Conservation (phyloP, 2,113 vertebrate species). For the Monarcha castaneiventris region DNA sequence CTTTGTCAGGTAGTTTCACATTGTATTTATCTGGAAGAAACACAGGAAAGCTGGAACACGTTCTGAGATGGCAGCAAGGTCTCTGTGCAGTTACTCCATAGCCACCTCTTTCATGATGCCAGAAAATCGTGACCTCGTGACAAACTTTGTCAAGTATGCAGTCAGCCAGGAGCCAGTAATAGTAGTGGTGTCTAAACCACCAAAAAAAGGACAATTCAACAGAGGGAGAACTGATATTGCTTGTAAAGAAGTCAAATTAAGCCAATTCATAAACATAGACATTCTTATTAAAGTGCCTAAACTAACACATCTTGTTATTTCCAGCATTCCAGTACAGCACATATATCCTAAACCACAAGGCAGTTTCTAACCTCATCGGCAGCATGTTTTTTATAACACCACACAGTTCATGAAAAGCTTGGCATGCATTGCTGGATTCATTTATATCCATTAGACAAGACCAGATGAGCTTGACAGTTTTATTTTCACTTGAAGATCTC, state of each 20-base stretch:
- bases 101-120: not conserved
- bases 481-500: conserved; percentile 22
- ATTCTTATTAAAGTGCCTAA: conserved; percentile 47
- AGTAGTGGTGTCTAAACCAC: conserved; percentile 30
- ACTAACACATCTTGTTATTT: conserved; percentile 55
- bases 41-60: not conserved
- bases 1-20: not conserved
- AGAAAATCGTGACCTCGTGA: not conserved
- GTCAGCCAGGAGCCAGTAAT: conserved; percentile 47
- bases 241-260: conserved; percentile 32
- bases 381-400: conserved; percentile 50
- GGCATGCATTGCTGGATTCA: conserved; percentile 45
- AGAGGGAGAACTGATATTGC: not conserved
- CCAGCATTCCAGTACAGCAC: conserved; percentile 35
- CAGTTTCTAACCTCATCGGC: conserved; percentile 54
- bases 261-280: conserved; percentile 37
- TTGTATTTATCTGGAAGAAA: not conserved
- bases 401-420: conserved; percentile 48
- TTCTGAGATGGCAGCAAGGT: not conserved
- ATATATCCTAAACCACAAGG: conserved; percentile 61
- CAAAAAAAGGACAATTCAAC: conserved; percentile 3
- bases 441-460: conserved; percentile 50
- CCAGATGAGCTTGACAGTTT: conserved; percentile 55
- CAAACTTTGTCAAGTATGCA: conserved; percentile 35
- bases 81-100: not conserved